phyloP scores from a whole-genome alignment of 2,113 vertebrate genomes.

The Bubo bubo region DNA sequence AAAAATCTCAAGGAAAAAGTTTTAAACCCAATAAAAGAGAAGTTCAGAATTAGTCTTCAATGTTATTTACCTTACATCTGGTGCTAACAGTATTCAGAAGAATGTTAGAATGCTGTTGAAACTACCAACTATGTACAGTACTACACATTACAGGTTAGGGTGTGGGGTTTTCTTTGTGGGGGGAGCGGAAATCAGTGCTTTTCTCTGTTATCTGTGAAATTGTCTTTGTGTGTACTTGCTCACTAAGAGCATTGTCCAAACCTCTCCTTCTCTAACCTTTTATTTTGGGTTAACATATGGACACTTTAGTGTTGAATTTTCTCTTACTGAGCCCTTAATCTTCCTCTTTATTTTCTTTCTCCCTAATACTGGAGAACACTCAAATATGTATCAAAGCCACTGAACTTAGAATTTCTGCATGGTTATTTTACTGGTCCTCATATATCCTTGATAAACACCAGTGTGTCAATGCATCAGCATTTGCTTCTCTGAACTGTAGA shows the following conservation, averaged over 20 bases:
- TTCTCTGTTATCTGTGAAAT: background rate
- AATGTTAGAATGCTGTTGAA: background rate
- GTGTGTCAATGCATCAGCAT: accelerated
- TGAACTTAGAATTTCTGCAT: background rate
- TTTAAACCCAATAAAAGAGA: background rate
- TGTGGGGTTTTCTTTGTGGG: accelerated
- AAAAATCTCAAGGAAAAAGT: background rate
- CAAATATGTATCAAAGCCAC: background rate
- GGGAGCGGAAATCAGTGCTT: background rate
- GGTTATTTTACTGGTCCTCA: background rate
- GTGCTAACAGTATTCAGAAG: background rate
- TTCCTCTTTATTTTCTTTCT: background rate
- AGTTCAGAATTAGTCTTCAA: background rate
- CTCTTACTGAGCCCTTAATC: background rate
- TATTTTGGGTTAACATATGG: background rate
- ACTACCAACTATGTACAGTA: background rate
- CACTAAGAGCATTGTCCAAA: background rate
- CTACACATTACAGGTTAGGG: background rate
- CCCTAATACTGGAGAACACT: background rate
- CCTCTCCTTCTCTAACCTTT: background rate
- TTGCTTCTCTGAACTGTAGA: background rate
- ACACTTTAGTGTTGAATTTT: background rate
- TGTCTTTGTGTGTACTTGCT: background rate
- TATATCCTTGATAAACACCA: background rate
- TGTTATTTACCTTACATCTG: background rate